A percentile compares a stretch with the other conserved stretches of the same genome.
Evolutionary conservation across 2,888 invertebrate genomes (phyloP).

Genomic region (Drosophila falleni): DNA sequence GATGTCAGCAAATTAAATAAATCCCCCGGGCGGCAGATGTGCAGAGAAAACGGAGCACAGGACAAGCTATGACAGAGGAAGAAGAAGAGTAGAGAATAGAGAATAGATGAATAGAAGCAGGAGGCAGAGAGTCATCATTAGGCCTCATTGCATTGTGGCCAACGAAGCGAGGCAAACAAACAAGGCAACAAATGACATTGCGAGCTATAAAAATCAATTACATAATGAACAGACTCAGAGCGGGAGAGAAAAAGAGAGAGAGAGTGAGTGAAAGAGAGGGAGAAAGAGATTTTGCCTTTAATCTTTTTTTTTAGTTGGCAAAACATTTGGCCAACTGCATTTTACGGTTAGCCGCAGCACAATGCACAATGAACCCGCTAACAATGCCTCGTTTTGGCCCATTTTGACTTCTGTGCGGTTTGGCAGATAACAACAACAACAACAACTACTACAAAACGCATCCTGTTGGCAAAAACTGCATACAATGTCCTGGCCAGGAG

Average conservation of each 20-base stretch:
- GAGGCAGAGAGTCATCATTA: constrained; percentile 46
- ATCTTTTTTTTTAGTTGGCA: constrained; percentile 34
- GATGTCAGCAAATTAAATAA: constrained; percentile 79
- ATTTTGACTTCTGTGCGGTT: constrained; percentile 81
- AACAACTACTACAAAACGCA: constrained; percentile 27
- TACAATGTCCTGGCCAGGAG: constrained; percentile 22
- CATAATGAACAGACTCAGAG: constrained; percentile 66
- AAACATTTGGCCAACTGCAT: constrained; percentile 48
- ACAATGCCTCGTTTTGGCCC: constrained; percentile 52
- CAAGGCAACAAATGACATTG: constrained; percentile 49
- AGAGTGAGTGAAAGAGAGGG: constrained; percentile 2
- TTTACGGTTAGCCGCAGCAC: constrained; percentile 40
- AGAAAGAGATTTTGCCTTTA: constrained; percentile 3
- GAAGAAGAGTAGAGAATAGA: not conserved
- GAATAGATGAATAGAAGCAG: not conserved
- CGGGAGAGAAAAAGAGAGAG: not conserved
- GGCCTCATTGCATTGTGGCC: constrained; percentile 48
- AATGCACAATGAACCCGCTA: constrained; percentile 23
- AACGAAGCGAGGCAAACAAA: constrained; percentile 49
- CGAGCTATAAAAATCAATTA: constrained; percentile 77
- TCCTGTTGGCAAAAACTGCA: constrained; percentile 44
- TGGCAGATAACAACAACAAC: constrained; percentile 31
- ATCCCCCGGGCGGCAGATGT: constrained; percentile 78
- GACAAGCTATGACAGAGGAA: constrained; percentile 4
- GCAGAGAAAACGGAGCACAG: constrained; percentile 38